Percentiles rank a stretch among this genome's conserved stretches.
Evolutionary conservation across 2,797 vertebrate species (phyloP).

Genomic region (Argyrosomus regius): DNA sequence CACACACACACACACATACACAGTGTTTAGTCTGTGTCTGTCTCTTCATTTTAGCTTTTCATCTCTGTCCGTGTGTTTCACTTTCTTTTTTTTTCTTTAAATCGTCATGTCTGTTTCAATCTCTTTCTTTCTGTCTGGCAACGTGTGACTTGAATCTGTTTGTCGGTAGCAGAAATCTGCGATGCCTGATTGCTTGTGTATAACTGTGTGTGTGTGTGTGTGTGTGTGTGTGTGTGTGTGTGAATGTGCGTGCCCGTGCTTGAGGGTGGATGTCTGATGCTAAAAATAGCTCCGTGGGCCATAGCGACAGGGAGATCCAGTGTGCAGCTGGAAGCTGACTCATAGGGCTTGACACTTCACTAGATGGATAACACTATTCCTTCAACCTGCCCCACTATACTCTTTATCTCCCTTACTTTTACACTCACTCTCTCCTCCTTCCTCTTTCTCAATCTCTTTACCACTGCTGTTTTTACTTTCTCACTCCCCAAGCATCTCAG

Average conservation of each 20-base stretch:
- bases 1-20: background rate
- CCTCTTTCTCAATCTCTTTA: background rate
- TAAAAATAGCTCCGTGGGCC: conserved; percentile 77
- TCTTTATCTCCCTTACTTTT: background rate
- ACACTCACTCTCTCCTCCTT: background rate
- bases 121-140: conserved; percentile 5
- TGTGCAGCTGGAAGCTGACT: conserved; percentile 70
- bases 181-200: conserved; percentile 39
- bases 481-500: background rate
- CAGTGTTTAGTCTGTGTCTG: conserved; percentile 20
- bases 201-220: conserved; percentile 14
- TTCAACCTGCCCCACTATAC: conserved; percentile 31
- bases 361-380: conserved; percentile 50
- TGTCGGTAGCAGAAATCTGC: conserved; percentile 13
- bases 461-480: background rate
- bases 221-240: background rate
- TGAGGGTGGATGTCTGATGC: conserved; percentile 55
- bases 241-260: conserved; percentile 19
- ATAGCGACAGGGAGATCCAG: conserved; percentile 69
- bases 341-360: conserved; percentile 61
- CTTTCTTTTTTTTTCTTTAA: conserved; percentile 11
- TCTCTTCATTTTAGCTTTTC: conserved; percentile 32
- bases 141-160: conserved; percentile 31
- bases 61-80: conserved; percentile 31
- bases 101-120: conserved; percentile 11